Evolutionary conservation across 2,797 vertebrate genomes (phyloP).

Genomic region (Gallirallus australis): DNA sequence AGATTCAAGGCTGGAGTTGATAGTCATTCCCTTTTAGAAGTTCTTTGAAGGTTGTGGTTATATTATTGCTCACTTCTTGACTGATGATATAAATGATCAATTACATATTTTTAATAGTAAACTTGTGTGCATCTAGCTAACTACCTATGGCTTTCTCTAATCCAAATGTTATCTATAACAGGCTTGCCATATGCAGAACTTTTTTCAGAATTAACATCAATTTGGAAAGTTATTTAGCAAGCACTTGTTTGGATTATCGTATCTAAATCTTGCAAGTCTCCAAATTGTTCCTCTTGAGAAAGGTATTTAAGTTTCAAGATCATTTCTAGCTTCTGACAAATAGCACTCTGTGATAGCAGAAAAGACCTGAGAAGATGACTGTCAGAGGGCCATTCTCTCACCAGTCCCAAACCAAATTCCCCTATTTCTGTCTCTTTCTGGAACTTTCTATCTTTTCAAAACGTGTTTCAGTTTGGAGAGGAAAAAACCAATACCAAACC

Average conservation of each 20-base stretch:
- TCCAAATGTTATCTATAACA: background rate
- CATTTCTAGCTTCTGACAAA: background rate
- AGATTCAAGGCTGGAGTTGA: background rate
- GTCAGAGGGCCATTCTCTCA: background rate
- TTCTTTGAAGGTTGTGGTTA: background rate
- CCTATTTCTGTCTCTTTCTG: background rate
- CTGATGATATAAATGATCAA: background rate
- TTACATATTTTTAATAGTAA: background rate
- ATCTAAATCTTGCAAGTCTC: background rate
- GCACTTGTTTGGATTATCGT: background rate
- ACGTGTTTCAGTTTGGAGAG: background rate
- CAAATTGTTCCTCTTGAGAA: background rate
- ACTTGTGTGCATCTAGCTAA: background rate
- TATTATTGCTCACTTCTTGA: background rate
- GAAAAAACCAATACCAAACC: background rate
- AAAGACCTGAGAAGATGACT: background rate
- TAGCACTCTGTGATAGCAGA: background rate
- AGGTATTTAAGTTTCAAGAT: background rate
- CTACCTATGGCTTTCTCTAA: background rate
- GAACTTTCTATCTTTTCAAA: background rate
- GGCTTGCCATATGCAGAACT: rapidly evolving
- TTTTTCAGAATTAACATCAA: background rate
- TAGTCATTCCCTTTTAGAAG: background rate
- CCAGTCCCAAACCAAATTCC: background rate
- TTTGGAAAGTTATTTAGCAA: background rate